These are phyloP conservation scores for Eptesicus fuscus DNA, from an alignment of 2,113 vertebrate species.

Conservation along the genomic window DNA sequence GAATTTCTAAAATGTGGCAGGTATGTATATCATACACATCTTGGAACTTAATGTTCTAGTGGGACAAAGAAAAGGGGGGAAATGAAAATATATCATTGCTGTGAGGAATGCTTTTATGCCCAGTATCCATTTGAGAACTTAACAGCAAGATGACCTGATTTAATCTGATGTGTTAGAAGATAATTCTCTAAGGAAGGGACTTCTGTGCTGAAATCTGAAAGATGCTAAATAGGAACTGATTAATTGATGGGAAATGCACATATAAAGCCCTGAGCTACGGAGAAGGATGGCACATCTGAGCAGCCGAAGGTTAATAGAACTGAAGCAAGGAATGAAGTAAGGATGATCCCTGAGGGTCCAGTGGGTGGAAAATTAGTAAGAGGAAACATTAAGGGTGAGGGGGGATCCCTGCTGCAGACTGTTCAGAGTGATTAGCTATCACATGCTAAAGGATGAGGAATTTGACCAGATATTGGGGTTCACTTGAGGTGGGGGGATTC, in stretches of 20 bases:
- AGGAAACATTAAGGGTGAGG: not conserved
- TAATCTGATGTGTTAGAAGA: not conserved
- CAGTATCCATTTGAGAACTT: not conserved
- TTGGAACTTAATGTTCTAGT: not conserved
- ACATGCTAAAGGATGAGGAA: not conserved
- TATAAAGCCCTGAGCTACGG: not conserved
- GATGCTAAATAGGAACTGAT: not conserved
- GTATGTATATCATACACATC: not conserved
- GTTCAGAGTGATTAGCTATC: not conserved
- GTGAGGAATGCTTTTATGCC: not conserved
- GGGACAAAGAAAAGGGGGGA: too few species aligned
- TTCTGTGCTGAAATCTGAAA: not conserved
- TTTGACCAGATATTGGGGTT: not conserved
- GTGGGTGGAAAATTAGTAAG: not conserved
- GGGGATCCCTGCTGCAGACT: not conserved
- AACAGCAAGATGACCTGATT: not conserved
- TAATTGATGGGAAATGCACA: not conserved
- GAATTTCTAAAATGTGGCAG: not conserved
- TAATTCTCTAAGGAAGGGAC: not conserved
- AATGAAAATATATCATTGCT: not conserved
- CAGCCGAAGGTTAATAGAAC: not conserved
- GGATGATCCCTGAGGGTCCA: not conserved
- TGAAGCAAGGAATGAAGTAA: not conserved
- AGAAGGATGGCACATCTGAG: not conserved
- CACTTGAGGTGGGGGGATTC: accelerated